These are phyloP conservation scores for Macrophya alboannulata DNA, from an alignment of 2,888 invertebrate species.

Conservation along the genomic window DNA sequence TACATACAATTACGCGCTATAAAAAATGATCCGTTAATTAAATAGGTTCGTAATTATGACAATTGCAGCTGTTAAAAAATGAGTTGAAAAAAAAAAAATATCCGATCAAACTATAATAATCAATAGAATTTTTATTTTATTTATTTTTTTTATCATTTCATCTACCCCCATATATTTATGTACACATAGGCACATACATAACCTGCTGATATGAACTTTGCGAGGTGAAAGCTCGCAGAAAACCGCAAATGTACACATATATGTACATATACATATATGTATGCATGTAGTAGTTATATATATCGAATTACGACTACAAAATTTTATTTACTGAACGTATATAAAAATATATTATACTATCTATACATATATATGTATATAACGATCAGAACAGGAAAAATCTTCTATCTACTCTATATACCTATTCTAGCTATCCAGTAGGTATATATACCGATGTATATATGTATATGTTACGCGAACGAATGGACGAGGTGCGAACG, in stretches of 20 bases:
- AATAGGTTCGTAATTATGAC: too few relatives aligned
- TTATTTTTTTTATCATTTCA: background rate
- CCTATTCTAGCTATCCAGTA: background rate
- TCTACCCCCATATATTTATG: background rate
- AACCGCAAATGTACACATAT: background rate
- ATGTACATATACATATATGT: background rate
- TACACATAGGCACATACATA: background rate
- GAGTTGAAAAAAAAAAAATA: too few relatives aligned
- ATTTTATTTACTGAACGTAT: background rate
- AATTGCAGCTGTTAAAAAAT: too few relatives aligned
- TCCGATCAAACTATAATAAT: too few relatives aligned
- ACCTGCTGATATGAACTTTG: background rate
- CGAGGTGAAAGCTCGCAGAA: slow-evolving; percentile 1
- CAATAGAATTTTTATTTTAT: background rate
- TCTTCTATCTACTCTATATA: background rate
- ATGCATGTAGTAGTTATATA: background rate
- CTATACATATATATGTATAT: too few relatives aligned
- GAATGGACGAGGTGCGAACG: slow-evolving; percentile 11
- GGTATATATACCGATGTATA: background rate
- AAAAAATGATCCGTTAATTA: too few relatives aligned
- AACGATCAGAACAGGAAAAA: background rate
- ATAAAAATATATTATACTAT: too few relatives aligned
- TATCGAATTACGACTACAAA: background rate
- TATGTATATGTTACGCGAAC: background rate
- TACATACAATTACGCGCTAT: too few relatives aligned